These are phyloP conservation scores for Brachyhypopomus occidentalis DNA, from an alignment of 2,113 vertebrate genomes.

Conservation along the genomic window DNA sequence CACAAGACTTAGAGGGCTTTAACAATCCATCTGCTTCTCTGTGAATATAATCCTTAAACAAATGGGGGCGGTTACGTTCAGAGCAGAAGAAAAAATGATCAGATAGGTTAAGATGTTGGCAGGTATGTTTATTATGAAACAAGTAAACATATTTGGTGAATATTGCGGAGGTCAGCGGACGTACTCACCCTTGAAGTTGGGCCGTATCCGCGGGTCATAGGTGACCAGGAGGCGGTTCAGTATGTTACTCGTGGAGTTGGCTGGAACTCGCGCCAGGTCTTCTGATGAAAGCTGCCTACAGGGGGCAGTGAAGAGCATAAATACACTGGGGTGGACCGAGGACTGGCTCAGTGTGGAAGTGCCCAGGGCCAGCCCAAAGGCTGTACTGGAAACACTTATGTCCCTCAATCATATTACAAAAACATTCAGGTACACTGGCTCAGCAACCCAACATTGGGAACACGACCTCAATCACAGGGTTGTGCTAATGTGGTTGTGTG, in stretches of 20 bases:
- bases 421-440: no score
- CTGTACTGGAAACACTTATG: no score
- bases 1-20: conserved; percentile 11
- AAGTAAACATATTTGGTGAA: no score
- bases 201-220: conserved; percentile 96
- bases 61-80: background rate
- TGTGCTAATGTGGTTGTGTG: no score
- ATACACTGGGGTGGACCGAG: no score
- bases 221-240: conserved; percentile 90
- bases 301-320: conserved; percentile 35
- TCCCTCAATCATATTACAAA: no score
- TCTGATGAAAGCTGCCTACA: conserved; percentile 90
- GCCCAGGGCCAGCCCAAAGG: no score
- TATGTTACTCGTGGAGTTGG: conserved; percentile 95
- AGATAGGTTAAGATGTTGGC: background rate
- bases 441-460: no score
- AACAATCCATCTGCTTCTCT: conserved; percentile 24
- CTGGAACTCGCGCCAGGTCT: conserved; percentile 91
- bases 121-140: no score
- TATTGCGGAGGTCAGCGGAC: background rate
- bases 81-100: background rate
- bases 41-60: conserved; percentile 37
- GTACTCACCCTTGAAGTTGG: conserved; percentile 95
- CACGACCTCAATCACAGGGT: no score
- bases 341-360: no score